A percentile compares a stretch with the other conserved stretches of the same genome.
Conservation (phyloP, 23 tunicate species). For the Halocynthia roretzi region DNA sequence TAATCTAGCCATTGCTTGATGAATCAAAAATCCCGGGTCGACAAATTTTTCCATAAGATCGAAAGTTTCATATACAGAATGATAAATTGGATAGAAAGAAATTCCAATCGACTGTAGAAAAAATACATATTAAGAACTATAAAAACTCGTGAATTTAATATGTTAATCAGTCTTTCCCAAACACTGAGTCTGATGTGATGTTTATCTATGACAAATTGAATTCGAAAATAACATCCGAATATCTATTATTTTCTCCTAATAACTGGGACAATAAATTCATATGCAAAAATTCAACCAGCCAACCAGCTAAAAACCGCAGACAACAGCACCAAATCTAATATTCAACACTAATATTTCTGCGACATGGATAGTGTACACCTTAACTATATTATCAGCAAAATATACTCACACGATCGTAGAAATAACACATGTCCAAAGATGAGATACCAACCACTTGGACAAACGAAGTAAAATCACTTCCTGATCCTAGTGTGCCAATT, state of each 20-base stretch:
- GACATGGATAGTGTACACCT: not conserved
- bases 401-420: constrained; percentile 31
- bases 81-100: constrained; percentile 25
- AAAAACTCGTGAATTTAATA: no score
- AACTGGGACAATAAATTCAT: no score
- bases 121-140: not conserved
- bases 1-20: no score
- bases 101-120: constrained; percentile 2
- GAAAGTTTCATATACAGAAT: constrained; percentile 23
- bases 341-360: no score
- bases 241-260: no score
- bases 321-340: no score
- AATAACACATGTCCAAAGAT: constrained; percentile 16
- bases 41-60: constrained; percentile 23
- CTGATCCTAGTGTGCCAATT: constrained; percentile 41
- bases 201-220: no score
- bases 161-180: no score
- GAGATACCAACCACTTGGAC: constrained; percentile 50
- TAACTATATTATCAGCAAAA: not conserved
- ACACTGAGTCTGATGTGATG: no score
- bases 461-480: constrained; percentile 64
- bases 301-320: no score
- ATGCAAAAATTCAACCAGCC: no score
- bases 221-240: no score
- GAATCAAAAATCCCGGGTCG: constrained; percentile 13